Conservation (phyloP, 1,140 invertebrate species). For the Drosophila ambigua region DNA sequence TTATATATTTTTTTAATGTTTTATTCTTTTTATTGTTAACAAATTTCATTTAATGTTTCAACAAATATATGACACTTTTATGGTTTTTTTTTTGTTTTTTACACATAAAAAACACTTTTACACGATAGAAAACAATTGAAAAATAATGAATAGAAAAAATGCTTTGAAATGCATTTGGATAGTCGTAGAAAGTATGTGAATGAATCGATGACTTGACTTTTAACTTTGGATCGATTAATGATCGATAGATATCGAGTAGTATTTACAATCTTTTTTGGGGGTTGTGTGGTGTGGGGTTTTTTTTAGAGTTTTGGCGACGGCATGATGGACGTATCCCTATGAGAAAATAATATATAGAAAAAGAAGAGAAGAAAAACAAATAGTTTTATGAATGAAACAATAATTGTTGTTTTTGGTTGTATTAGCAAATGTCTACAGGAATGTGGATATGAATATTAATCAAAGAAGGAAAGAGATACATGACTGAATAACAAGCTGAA, state of each 20-base stretch:
- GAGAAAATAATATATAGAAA: slow-evolving; percentile 70
- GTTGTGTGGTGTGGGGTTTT: slow-evolving; percentile 38
- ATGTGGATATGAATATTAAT: slow-evolving; percentile 3
- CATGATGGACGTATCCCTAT: slow-evolving; percentile 79
- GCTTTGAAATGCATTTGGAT: slow-evolving; percentile 47
- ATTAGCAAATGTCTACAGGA: slow-evolving; percentile 36
- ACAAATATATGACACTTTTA: slow-evolving; percentile 70
- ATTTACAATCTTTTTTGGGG: slow-evolving; percentile 68
- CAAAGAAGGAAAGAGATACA: slow-evolving; percentile 1
- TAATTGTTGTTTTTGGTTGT: slow-evolving; percentile 29
- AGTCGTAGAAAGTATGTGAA: slow-evolving; percentile 42
- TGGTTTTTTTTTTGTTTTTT: slow-evolving; percentile 38
- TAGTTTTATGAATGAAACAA: slow-evolving; percentile 63
- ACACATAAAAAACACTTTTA: slow-evolving; percentile 53
- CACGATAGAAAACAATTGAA: slow-evolving; percentile 46
- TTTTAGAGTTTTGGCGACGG: slow-evolving; percentile 80
- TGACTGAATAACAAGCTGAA: slow-evolving; percentile 29
- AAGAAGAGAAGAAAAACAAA: slow-evolving; percentile 74
- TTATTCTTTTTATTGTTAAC: slow-evolving; percentile 50
- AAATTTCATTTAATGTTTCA: slow-evolving; percentile 55
- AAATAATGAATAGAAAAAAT: slow-evolving; percentile 24
- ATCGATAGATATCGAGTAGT: slow-evolving; percentile 47
- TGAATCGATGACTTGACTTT: slow-evolving; percentile 55
- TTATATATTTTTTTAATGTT: slow-evolving; percentile 27
- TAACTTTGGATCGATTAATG: slow-evolving; percentile 25